phyloP scores from a whole-genome alignment of 1,140 invertebrate genomes.

The Drosophila lowei region DNA sequence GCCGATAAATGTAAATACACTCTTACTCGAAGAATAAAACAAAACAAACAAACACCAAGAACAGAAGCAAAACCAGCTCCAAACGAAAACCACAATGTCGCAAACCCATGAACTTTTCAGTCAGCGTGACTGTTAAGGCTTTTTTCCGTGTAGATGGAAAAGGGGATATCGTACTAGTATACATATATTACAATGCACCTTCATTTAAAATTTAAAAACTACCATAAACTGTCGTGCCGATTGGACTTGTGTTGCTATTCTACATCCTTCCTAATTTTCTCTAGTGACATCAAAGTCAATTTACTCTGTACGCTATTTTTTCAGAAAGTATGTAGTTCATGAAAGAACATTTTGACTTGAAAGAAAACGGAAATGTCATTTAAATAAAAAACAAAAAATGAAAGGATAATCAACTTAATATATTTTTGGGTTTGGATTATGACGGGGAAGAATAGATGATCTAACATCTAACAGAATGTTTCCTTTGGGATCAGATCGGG shows the following conservation, averaged over 20 bases:
- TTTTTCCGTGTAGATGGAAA: too few relatives aligned
- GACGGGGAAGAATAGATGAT: background rate
- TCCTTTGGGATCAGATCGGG: too few relatives aligned
- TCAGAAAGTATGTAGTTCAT: background rate
- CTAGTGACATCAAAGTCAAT: background rate
- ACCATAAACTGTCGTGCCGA: too few relatives aligned
- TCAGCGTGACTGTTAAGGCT: background rate
- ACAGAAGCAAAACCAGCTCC: constrained; percentile 11
- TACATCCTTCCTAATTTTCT: background rate
- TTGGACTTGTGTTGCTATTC: too few relatives aligned
- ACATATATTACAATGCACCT: too few relatives aligned
- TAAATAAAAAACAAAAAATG: constrained; percentile 47
- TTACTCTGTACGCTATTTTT: constrained; percentile 3
- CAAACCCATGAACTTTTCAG: constrained; percentile 33
- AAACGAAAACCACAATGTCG: constrained; percentile 9
- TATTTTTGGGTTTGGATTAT: background rate
- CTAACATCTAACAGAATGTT: too few relatives aligned
- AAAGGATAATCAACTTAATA: constrained; percentile 2
- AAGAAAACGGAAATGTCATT: constrained; percentile 43
- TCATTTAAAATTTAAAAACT: too few relatives aligned
- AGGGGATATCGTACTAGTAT: too few relatives aligned
- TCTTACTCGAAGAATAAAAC: constrained; percentile 10
- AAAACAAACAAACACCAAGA: constrained; percentile 5
- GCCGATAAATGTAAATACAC: constrained; percentile 68
- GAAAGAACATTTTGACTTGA: constrained; percentile 34